A percentile compares a stretch with the other conserved stretches of the same genome.
Evolutionary conservation across 2,113 vertebrate genomes (phyloP).

Genomic region (Nesogale talazaci): DNA sequence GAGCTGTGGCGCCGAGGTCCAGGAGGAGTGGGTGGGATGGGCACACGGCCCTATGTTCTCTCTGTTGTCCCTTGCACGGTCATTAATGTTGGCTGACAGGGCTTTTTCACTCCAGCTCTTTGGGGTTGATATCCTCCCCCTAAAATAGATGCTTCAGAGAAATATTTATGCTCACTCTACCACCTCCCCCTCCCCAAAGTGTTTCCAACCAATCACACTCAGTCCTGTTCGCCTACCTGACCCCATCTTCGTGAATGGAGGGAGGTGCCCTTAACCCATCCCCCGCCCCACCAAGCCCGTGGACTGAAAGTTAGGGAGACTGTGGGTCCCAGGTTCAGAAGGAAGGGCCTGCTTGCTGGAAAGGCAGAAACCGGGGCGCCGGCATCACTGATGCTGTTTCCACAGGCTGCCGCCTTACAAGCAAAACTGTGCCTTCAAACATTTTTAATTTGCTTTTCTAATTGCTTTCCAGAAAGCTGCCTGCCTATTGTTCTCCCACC

Average conservation of each 20-base stretch:
- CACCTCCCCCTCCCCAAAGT: background rate
- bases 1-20: background rate
- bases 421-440: too few relatives aligned
- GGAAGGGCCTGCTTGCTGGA: too few relatives aligned
- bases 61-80: background rate
- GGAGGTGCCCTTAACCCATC: background rate
- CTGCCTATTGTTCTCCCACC: background rate
- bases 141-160: background rate
- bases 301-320: background rate
- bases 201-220: background rate
- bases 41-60: background rate
- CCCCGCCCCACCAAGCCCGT: too few relatives aligned
- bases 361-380: background rate
- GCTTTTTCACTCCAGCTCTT: background rate
- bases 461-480: background rate
- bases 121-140: too few relatives aligned
- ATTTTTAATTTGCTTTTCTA: background rate
- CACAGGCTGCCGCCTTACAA: background rate
- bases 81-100: background rate
- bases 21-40: background rate
- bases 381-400: rapidly evolving
- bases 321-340: background rate
- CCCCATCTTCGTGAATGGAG: background rate
- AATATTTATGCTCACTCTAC: background rate
- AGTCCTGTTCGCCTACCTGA: too few relatives aligned